Percentiles rank a stretch among this genome's conserved stretches.
These are phyloP conservation scores for Glyphotaelius pellucidus DNA, from an alignment of 2,888 invertebrate genomes.

Conservation along the genomic window DNA sequence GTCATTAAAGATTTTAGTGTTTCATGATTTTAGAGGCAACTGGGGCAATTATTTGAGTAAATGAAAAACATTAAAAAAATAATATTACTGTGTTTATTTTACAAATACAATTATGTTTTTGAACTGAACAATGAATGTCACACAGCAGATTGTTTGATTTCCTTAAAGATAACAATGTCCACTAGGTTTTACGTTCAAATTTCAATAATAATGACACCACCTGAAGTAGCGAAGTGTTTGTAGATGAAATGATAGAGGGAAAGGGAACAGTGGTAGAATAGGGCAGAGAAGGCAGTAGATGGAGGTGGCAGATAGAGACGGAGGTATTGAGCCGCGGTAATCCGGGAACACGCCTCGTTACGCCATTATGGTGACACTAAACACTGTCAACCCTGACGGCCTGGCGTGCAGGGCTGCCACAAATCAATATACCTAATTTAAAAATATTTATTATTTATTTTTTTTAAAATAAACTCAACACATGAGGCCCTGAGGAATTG, in stretches of 20 bases:
- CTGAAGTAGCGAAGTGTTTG: background rate
- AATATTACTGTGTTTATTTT: too few relatives aligned
- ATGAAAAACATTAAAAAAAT: too few relatives aligned
- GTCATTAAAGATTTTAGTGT: too few relatives aligned
- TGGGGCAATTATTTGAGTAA: too few relatives aligned
- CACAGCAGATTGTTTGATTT: too few relatives aligned
- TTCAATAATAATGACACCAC: background rate
- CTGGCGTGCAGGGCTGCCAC: background rate
- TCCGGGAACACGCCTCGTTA: constrained; percentile 44
- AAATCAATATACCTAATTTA: background rate
- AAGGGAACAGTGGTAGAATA: background rate
- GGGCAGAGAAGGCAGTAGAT: background rate
- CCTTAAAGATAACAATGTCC: background rate
- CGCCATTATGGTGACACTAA: constrained; percentile 27
- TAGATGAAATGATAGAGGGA: background rate
- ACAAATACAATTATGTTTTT: too few relatives aligned
- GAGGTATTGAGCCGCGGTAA: background rate
- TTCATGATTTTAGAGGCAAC: too few relatives aligned
- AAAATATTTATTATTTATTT: background rate
- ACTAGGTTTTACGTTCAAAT: background rate
- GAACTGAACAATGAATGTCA: too few relatives aligned
- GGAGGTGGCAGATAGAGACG: background rate
- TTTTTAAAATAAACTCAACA: background rate
- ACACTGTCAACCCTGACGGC: background rate
- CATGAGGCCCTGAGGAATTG: too few relatives aligned